These are phyloP conservation scores for Penaeus indicus DNA, from an alignment of 1,140 invertebrate genomes.

Conservation along the genomic window DNA sequence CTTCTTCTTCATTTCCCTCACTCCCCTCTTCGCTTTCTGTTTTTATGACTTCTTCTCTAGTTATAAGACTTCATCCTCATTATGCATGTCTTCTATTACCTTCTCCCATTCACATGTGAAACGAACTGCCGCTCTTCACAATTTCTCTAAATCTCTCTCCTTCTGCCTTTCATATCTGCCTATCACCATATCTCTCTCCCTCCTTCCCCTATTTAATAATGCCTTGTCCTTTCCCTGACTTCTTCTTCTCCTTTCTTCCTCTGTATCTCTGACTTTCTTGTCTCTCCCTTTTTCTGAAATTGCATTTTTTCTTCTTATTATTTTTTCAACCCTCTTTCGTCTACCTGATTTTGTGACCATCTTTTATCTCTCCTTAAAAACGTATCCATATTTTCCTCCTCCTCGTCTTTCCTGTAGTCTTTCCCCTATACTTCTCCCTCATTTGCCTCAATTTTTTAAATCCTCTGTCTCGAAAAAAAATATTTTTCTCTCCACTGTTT, in stretches of 20 bases:
- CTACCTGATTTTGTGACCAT: no score
- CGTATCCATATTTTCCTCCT: background rate
- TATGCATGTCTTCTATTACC: background rate
- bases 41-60: no score
- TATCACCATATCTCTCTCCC: background rate
- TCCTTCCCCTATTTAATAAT: background rate
- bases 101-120: background rate
- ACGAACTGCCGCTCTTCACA: background rate
- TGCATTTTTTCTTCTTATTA: no score
- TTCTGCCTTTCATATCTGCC: slow-evolving; percentile 84
- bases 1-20: no score
- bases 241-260: no score
- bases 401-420: background rate
- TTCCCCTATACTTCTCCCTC: background rate
- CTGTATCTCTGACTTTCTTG: no score
- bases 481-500: no score
- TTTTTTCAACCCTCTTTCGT: no score
- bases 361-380: no score
- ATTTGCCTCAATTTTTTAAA: background rate
- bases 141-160: slow-evolving; percentile 71
- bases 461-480: background rate
- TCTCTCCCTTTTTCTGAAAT: no score
- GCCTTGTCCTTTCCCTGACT: no score
- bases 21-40: slow-evolving; percentile 3
- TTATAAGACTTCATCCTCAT: no score